Evolutionary conservation across 2,113 vertebrate species (phyloP).

Genomic region (Nothoprocta pentlandii): DNA sequence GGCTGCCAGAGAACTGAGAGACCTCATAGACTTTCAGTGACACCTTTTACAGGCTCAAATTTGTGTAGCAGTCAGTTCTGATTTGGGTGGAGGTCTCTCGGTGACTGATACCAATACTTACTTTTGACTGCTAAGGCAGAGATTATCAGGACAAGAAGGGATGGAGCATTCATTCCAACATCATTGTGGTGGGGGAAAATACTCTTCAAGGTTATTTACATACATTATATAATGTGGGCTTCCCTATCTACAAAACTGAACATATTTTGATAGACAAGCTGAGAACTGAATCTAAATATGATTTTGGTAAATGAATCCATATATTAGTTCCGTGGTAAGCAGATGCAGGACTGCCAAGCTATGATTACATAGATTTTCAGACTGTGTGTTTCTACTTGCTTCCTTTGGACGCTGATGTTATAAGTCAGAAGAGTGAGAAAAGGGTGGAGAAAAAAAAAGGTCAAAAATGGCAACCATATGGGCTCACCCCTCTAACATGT

Average conservation of each 20-base stretch:
- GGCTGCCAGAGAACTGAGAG: not conserved
- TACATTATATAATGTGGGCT: not conserved
- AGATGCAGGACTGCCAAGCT: not conserved
- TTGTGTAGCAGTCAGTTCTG: not conserved
- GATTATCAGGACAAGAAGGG: not conserved
- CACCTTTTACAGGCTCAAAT: not conserved
- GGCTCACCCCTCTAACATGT: not conserved
- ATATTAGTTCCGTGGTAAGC: not conserved
- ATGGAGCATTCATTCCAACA: not conserved
- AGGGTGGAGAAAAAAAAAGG: not conserved
- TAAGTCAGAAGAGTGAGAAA: not conserved
- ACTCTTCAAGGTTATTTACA: not conserved
- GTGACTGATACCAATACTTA: not conserved
- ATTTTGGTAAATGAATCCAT: constrained; percentile 17
- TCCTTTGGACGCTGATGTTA: not conserved
- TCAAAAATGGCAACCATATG: not conserved
- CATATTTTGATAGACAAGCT: not conserved
- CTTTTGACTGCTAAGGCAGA: not conserved
- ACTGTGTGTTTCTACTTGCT: not conserved
- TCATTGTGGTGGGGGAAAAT: not conserved
- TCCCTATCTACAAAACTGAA: not conserved
- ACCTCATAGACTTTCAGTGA: not conserved
- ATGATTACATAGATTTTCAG: not conserved
- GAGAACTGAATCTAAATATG: not conserved
- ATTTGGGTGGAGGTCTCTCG: not conserved